phyloP scores from a whole-genome alignment of 2,797 vertebrate genomes.

The Ataeniobius toweri region DNA sequence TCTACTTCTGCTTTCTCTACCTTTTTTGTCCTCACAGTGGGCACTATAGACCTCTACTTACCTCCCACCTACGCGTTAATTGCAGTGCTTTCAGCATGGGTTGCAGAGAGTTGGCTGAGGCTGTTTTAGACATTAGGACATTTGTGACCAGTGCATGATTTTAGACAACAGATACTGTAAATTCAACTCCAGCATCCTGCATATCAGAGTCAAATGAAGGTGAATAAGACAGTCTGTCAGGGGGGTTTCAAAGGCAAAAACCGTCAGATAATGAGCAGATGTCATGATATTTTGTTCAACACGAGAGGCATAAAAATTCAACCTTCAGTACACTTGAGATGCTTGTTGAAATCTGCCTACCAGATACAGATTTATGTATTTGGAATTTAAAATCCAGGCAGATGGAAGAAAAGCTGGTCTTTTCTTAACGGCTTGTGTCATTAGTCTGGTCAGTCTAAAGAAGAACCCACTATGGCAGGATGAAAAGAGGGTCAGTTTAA shows the following conservation, averaged over 20 bases:
- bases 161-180: constrained; percentile 1
- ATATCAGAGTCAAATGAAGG: constrained; percentile 66
- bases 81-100: constrained; percentile 64
- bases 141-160: constrained; percentile 40
- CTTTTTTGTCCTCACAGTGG: constrained; percentile 65
- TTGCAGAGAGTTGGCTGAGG: constrained; percentile 27
- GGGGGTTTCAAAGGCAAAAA: constrained; percentile 53
- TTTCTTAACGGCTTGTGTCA: constrained; percentile 27
- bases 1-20: constrained; percentile 32
- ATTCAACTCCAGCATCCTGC: constrained; percentile 55
- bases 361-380: constrained; percentile 34
- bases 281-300: constrained; percentile 71
- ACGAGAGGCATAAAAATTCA: constrained; percentile 57
- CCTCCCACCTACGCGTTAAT: constrained; percentile 82
- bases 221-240: constrained; percentile 72
- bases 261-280: constrained; percentile 75
- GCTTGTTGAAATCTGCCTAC: constrained; percentile 29
- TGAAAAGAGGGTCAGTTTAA: neutral
- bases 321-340: constrained; percentile 48
- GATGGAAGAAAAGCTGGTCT: constrained; percentile 47
- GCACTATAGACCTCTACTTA: constrained; percentile 50
- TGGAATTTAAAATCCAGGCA: constrained; percentile 38
- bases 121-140: constrained; percentile 44
- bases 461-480: neutral
- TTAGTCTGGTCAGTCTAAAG: constrained; percentile 17